A percentile compares a stretch with the other conserved stretches of the same genome.
Conservation (phyloP, 2,113 vertebrate genomes). For the Ctenodactylus gundi region DNA sequence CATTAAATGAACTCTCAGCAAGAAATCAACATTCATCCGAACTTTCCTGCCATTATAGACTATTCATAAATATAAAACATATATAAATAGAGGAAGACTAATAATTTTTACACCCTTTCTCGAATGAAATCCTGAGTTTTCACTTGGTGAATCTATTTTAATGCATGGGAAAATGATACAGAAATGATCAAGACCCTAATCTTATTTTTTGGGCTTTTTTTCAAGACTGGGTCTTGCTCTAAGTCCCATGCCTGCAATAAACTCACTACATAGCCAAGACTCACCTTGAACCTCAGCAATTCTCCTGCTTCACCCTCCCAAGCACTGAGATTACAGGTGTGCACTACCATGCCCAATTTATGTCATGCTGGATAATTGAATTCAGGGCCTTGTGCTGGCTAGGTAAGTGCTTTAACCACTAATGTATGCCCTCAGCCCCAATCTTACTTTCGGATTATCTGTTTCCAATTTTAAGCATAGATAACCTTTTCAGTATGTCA, state of each 20-base stretch:
- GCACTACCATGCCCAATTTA: not conserved
- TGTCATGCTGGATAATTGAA: too few relatives aligned
- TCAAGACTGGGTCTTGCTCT: not conserved
- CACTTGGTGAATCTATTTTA: not conserved
- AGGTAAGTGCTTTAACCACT: too few relatives aligned
- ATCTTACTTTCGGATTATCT: not conserved
- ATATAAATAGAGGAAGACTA: not conserved
- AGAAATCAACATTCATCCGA: not conserved
- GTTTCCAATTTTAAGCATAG: not conserved
- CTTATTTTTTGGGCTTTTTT: not conserved
- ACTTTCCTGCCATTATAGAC: not conserved
- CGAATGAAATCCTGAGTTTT: not conserved
- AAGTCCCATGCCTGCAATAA: not conserved
- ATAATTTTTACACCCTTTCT: not conserved
- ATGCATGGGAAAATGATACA: too few relatives aligned
- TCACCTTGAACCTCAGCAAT: not conserved
- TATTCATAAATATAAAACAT: not conserved
- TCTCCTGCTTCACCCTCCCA: not conserved
- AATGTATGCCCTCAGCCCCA: too few relatives aligned
- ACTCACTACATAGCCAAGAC: not conserved
- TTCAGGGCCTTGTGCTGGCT: too few relatives aligned
- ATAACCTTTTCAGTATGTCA: not conserved
- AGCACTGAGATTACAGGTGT: not conserved
- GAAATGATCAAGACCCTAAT: too few relatives aligned
- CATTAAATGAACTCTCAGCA: not conserved